phyloP scores from a whole-genome alignment of 2,888 invertebrate species.

The Arrhopalites spinosus region DNA sequence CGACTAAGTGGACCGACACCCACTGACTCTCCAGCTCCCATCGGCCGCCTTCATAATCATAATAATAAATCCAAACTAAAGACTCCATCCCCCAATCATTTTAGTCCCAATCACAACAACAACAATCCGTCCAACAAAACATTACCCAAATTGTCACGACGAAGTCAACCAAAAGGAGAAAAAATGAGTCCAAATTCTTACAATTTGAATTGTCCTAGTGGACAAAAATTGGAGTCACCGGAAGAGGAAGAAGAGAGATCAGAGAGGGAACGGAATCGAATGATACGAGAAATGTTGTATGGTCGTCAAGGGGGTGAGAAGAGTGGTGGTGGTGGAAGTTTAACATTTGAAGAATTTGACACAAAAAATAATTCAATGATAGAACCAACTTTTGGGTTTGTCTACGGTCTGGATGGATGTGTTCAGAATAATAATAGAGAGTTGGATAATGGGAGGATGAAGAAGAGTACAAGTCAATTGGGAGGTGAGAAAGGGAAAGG shows the following conservation, averaged over 20 bases:
- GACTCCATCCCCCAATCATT: not conserved
- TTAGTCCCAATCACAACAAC: not conserved
- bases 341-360: not conserved
- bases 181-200: not conserved
- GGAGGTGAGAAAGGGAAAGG: not conserved
- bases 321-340: not conserved
- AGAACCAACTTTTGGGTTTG: slow-evolving; percentile 20
- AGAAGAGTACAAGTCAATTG: not conserved
- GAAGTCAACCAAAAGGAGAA: slow-evolving; percentile 7
- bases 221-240: not conserved
- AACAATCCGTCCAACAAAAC: not conserved
- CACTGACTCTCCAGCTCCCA: not conserved
- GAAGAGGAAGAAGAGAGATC: not conserved
- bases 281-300: slow-evolving; percentile 27
- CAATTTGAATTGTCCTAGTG: not conserved
- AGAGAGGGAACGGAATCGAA: slow-evolving; percentile 15
- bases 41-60: not conserved
- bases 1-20: not conserved
- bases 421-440: not conserved
- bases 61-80: slow-evolving; percentile 4
- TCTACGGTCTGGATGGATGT: not conserved
- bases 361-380: not conserved
- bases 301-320: not conserved
- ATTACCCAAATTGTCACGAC: not conserved
- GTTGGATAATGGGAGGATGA: not conserved